These are phyloP conservation scores for Anthrax anthrax DNA, from an alignment of 2,888 invertebrate species.

Conservation along the genomic window DNA sequence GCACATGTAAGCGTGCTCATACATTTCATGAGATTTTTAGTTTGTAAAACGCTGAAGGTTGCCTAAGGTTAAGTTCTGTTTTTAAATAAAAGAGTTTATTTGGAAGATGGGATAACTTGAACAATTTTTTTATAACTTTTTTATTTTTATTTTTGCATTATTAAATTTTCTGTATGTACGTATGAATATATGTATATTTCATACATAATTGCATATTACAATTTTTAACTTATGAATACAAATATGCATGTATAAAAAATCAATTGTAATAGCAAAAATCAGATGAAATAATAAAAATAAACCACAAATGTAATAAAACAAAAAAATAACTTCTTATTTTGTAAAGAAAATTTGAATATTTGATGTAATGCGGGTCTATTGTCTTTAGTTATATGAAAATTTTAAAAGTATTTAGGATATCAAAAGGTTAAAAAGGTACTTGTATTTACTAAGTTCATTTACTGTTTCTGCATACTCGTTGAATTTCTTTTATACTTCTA, in stretches of 20 bases:
- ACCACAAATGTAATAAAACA: background rate
- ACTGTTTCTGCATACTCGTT: too few species aligned
- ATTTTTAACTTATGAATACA: too few species aligned
- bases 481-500: too few species aligned
- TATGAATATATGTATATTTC: too few species aligned
- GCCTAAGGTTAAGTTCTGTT: slow-evolving; percentile 5
- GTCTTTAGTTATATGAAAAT: slow-evolving; percentile 2
- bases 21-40: background rate
- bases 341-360: slow-evolving; percentile 3
- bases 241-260: too few species aligned
- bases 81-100: background rate
- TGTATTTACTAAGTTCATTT: background rate
- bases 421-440: background rate
- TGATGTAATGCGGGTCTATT: slow-evolving; percentile 8
- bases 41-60: background rate
- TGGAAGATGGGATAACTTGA: background rate
- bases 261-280: too few species aligned
- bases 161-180: too few species aligned
- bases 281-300: too few species aligned
- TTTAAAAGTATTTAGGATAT: background rate
- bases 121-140: too few species aligned
- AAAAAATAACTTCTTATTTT: background rate
- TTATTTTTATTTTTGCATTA: background rate
- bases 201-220: too few species aligned
- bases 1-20: too few species aligned